Percentiles rank a stretch among this genome's conserved stretches.
These are phyloP conservation scores for Hirudo medicinalis DNA, from an alignment of 1,140 invertebrate genomes.

Conservation along the genomic window DNA sequence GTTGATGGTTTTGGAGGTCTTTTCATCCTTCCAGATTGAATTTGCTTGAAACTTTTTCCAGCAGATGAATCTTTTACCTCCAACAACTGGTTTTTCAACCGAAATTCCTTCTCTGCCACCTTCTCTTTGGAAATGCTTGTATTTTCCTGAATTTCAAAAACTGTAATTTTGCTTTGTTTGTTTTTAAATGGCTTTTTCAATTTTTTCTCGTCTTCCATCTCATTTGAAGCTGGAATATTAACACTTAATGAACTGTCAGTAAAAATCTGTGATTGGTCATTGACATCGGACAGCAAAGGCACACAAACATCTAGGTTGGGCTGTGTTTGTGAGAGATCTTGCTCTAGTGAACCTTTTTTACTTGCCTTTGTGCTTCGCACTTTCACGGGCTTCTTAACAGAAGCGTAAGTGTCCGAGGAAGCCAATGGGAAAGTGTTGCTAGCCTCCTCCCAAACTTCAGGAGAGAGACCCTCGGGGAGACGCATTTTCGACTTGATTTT, in stretches of 20 bases:
- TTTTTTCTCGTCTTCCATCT: neutral
- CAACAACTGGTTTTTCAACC: neutral
- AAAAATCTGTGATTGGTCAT: too few relatives aligned
- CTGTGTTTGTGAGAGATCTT: neutral
- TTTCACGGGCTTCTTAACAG: neutral
- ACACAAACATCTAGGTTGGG: neutral
- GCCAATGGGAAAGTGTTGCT: neutral
- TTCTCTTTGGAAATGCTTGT: neutral
- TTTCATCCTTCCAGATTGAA: neutral
- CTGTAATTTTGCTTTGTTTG: neutral
- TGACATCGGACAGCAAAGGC: neutral
- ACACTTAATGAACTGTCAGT: slow-evolving; percentile 14
- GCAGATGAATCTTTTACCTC: neutral
- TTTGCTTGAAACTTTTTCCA: neutral
- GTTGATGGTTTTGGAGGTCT: slow-evolving; percentile 1
- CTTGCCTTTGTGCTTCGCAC: neutral
- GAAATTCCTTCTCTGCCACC: neutral
- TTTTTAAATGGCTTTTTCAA: neutral
- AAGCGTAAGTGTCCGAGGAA: neutral
- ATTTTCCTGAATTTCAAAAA: neutral
- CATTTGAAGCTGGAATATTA: slow-evolving; percentile 4
- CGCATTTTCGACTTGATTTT: neutral
- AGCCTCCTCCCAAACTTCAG: slow-evolving; percentile 9
- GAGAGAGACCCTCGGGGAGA: neutral
- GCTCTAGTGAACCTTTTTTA: neutral